Evolutionary conservation across 2,113 vertebrate genomes (phyloP).

Genomic region (Odontophorus gujanensis): DNA sequence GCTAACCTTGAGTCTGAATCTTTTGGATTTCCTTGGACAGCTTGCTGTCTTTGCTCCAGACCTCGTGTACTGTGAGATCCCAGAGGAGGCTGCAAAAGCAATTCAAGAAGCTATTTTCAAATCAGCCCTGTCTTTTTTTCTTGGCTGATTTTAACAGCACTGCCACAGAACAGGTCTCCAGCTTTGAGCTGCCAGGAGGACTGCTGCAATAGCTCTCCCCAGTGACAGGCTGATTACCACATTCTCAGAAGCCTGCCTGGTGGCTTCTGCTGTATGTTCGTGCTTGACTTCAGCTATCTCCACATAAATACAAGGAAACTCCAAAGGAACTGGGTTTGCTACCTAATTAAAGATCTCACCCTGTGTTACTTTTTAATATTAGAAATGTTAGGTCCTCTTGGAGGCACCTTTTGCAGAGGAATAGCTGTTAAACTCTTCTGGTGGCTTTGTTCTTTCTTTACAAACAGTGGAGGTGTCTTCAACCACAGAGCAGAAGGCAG

Average conservation of each 20-base stretch:
- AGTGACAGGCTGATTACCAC: neutral
- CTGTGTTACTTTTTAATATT: neutral
- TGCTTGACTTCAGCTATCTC: neutral
- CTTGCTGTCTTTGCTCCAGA: neutral
- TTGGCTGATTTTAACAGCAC: neutral
- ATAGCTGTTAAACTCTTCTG: accelerated
- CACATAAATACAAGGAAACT: neutral
- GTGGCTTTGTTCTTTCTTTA: neutral
- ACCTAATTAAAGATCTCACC: neutral
- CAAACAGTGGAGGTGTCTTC: neutral
- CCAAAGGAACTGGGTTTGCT: neutral
- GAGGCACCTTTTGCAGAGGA: neutral
- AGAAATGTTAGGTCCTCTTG: neutral
- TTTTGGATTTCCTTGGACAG: neutral
- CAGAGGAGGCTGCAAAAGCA: neutral
- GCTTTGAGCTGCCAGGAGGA: neutral
- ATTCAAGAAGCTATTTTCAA: neutral
- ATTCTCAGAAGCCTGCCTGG: neutral
- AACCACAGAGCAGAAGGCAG: neutral
- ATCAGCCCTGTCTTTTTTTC: neutral
- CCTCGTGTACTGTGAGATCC: neutral
- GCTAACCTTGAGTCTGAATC: neutral
- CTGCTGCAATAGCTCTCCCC: neutral
- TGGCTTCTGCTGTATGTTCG: neutral
- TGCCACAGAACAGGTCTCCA: neutral